A percentile compares a stretch with the other conserved stretches of the same genome.
These are phyloP conservation scores for Biston betularia DNA, from an alignment of 2,888 invertebrate genomes.

Conservation along the genomic window DNA sequence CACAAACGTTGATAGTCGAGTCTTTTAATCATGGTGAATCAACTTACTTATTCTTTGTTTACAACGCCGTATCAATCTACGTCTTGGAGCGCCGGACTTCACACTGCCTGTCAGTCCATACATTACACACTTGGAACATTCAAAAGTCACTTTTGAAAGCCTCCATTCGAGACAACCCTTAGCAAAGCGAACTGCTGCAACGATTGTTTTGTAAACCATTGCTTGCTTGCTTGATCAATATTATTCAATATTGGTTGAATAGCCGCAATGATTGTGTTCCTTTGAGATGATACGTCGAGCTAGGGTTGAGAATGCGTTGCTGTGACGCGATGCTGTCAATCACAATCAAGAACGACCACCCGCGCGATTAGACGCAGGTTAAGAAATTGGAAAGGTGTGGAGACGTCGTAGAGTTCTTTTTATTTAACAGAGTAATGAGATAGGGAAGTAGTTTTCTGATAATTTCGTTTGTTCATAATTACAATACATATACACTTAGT, in stretches of 20 bases:
- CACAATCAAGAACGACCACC: conserved; percentile 84
- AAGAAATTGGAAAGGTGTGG: conserved; percentile 53
- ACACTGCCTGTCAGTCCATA: conserved; percentile 58
- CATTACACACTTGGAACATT: conserved; percentile 53
- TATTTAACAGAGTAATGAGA: background rate
- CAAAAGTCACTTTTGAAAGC: conserved; percentile 62
- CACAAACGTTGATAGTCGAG: no score
- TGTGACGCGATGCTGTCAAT: conserved; percentile 82
- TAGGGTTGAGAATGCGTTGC: conserved; percentile 51
- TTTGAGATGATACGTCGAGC: conserved; percentile 36
- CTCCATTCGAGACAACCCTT: conserved; percentile 51
- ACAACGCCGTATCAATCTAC: conserved; percentile 42
- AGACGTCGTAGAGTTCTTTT: conserved; percentile 42
- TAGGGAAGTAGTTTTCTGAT: no score
- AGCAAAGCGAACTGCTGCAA: conserved; percentile 31
- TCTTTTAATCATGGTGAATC: no score
- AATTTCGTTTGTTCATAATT: no score
- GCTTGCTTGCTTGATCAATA: conserved; percentile 24
- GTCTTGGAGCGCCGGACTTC: conserved; percentile 39
- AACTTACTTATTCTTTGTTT: conserved; percentile 33
- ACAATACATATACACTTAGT: no score
- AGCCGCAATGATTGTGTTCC: conserved; percentile 49
- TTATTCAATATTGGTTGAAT: background rate
- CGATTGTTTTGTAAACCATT: conserved; percentile 42
- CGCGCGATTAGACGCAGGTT: conserved; percentile 76